These are phyloP conservation scores for Catharus bicknelli DNA, from an alignment of 2,113 vertebrate genomes.

Conservation along the genomic window DNA sequence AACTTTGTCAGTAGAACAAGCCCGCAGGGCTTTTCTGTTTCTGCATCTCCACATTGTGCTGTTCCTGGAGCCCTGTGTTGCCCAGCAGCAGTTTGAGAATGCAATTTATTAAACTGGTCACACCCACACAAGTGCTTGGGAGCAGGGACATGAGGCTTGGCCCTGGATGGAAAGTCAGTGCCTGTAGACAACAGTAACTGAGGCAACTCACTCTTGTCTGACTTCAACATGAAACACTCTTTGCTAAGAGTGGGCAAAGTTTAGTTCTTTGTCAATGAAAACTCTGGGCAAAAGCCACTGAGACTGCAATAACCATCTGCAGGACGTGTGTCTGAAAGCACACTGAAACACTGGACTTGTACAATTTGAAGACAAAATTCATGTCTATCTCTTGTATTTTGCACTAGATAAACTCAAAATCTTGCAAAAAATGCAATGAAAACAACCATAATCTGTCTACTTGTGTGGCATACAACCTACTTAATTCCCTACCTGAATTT, in stretches of 20 bases:
- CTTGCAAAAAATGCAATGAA: not conserved
- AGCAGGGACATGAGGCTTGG: not conserved
- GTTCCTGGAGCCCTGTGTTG: constrained; percentile 10
- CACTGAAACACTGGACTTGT: rapidly evolving
- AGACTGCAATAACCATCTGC: not conserved
- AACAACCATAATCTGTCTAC: not conserved
- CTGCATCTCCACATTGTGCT: not conserved
- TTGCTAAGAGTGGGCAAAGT: not conserved
- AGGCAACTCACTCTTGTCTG: not conserved
- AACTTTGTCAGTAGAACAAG: constrained; percentile 58
- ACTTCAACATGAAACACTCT: not conserved
- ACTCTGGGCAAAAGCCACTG: not conserved
- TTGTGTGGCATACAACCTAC: not conserved
- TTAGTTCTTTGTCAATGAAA: not conserved
- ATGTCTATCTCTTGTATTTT: not conserved
- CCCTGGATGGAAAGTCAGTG: not conserved
- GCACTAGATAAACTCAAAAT: not conserved
- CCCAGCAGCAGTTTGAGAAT: constrained; percentile 34
- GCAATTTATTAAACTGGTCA: constrained; percentile 23
- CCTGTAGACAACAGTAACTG: not conserved
- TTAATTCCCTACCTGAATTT: not conserved
- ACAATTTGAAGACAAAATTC: not conserved
- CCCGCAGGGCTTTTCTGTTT: constrained; percentile 50
- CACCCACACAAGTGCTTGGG: constrained; percentile 3
- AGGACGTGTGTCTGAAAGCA: not conserved